Conservation (phyloP, 2,888 invertebrate genomes). For the Apodemia mormo region DNA sequence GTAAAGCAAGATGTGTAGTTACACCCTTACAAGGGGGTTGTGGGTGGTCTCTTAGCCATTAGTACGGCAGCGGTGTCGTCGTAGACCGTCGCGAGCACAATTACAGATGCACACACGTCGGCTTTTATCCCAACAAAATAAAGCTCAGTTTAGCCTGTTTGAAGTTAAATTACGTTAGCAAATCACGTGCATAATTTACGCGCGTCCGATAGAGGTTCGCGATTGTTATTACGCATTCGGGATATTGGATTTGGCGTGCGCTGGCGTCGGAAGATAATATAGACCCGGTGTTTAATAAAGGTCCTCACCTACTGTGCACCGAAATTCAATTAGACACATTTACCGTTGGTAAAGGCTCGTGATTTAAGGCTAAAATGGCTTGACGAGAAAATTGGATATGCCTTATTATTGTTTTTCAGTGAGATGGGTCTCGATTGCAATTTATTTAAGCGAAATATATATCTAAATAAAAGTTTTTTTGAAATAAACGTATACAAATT, state of each 20-base stretch:
- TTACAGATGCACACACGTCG: not conserved
- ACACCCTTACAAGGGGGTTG: conserved; percentile 36
- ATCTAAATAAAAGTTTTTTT: no score
- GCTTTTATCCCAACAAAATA: conserved; percentile 36
- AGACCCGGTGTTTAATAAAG: conserved; percentile 40
- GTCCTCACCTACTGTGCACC: conserved; percentile 35
- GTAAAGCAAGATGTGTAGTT: conserved; percentile 15
- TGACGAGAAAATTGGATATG: conserved; percentile 1
- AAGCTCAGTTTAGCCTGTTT: conserved; percentile 39
- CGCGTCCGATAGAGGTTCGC: conserved; percentile 77
- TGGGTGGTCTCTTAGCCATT: conserved; percentile 67
- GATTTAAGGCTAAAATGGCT: not conserved
- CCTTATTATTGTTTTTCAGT: not conserved
- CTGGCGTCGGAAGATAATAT: conserved; percentile 60
- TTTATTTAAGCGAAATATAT: not conserved
- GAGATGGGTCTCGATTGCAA: not conserved
- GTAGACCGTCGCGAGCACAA: conserved; percentile 56
- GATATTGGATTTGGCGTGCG: conserved; percentile 76
- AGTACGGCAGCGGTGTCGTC: conserved; percentile 66
- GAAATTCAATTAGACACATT: conserved; percentile 35
- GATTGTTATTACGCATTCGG: conserved; percentile 78
- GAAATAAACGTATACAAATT: no score
- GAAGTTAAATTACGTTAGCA: conserved; percentile 28
- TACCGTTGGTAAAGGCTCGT: conserved; percentile 14
- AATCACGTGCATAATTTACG: conserved; percentile 76